A percentile compares a stretch with the other conserved stretches of the same genome.
Conservation (phyloP, 2,797 vertebrate genomes). For the Labeo calbasu region DNA sequence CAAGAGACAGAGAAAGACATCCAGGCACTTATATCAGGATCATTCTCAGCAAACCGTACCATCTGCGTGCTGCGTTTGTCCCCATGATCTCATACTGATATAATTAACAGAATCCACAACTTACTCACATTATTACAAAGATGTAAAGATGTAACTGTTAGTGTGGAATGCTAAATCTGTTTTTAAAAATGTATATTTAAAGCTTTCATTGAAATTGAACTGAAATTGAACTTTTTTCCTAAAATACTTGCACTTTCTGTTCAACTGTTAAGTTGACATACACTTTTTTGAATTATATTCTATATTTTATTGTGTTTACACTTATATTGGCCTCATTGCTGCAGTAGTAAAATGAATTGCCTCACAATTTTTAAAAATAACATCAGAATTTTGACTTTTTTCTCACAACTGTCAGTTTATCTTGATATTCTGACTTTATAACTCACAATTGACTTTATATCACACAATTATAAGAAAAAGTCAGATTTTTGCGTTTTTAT, state of each 20-base stretch:
- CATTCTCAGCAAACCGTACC: background rate
- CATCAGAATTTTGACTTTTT: too few species aligned
- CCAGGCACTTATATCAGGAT: slow-evolving; percentile 16
- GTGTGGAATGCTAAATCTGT: background rate
- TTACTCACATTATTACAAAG: background rate
- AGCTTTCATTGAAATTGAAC: background rate
- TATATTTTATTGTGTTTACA: background rate
- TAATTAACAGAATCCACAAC: background rate
- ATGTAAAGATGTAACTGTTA: background rate
- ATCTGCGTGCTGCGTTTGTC: background rate
- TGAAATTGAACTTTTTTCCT: background rate
- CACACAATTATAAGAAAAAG: too few species aligned
- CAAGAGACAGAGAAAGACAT: slow-evolving; percentile 14
- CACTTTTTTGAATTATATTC: background rate
- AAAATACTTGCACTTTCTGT: background rate
- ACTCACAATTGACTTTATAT: too few species aligned
- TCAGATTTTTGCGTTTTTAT: too few species aligned
- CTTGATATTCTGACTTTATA: too few species aligned
- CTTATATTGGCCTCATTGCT: background rate
- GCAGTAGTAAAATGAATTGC: too few species aligned
- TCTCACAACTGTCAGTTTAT: too few species aligned
- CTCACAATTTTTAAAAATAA: too few species aligned
- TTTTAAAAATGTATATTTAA: background rate
- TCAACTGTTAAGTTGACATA: background rate
- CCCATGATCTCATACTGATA: slow-evolving; percentile 28